Percentiles rank a stretch among this genome's conserved stretches.
phyloP scores from a whole-genome alignment of 92 coral and sea anemone genomes.

The Heteractis magnifica region DNA sequence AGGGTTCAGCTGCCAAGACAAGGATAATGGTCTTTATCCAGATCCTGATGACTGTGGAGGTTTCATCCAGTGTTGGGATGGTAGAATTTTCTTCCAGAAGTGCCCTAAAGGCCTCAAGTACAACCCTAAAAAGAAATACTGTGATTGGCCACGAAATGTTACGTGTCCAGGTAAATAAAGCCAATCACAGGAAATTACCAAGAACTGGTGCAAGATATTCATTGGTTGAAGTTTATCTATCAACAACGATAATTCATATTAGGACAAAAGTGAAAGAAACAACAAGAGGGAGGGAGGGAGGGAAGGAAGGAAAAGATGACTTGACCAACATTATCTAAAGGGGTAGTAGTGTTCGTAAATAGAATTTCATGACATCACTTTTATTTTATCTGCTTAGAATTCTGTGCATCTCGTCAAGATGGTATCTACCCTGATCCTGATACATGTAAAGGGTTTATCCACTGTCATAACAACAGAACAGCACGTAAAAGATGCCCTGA shows the following conservation, averaged over 20 bases:
- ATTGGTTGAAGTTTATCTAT: too few species aligned
- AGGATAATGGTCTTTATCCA: constrained; percentile 28
- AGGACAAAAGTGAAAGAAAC: too few species aligned
- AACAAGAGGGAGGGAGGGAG: too few species aligned
- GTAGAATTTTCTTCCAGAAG: constrained; percentile 35
- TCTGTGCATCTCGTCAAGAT: constrained; percentile 44
- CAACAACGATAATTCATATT: too few species aligned
- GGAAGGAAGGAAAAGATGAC: too few species aligned
- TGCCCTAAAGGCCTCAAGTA: constrained; percentile 41
- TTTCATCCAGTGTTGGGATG: constrained; percentile 49
- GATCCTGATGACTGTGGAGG: constrained; percentile 48
- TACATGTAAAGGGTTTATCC: constrained; percentile 54
- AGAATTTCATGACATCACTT: too few species aligned
- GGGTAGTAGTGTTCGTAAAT: too few species aligned
- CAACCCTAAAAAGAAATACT: constrained; percentile 25
- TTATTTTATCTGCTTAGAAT: constrained; percentile 4
- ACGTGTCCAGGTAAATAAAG: constrained; percentile 42
- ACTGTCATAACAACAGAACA: constrained; percentile 47
- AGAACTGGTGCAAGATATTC: too few species aligned
- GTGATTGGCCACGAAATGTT: constrained; percentile 55
- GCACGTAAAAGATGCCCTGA: constrained; percentile 47
- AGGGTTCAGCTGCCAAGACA: constrained; percentile 38
- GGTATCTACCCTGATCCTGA: constrained; percentile 56
- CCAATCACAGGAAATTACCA: neutral
- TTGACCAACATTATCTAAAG: neutral